Percentiles rank a stretch among this genome's conserved stretches.
These are phyloP conservation scores for Brevipalpus yothersi DNA, from an alignment of 1,140 invertebrate species.

Conservation along the genomic window DNA sequence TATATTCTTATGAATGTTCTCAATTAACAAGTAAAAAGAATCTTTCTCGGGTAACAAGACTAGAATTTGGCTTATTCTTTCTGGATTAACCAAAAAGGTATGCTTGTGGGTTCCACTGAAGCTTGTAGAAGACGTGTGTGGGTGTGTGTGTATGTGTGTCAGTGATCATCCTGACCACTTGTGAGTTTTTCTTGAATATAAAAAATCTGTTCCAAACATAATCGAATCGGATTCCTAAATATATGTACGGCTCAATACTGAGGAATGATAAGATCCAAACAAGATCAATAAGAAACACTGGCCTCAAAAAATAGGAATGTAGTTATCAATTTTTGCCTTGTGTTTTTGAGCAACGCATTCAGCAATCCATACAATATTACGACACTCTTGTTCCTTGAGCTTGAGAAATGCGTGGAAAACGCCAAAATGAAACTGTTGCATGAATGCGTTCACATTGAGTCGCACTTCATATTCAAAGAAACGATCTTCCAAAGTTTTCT, in stretches of 20 bases:
- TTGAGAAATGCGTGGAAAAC: slow-evolving; percentile 98
- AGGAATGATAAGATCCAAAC: not conserved
- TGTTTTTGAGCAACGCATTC: slow-evolving; percentile 98
- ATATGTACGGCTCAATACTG: not conserved
- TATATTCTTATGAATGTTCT: not conserved
- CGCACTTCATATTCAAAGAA: slow-evolving; percentile 97
- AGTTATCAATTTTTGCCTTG: slow-evolving; percentile 97
- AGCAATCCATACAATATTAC: slow-evolving; percentile 98
- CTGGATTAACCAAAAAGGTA: not conserved
- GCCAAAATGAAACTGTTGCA: slow-evolving; percentile 98
- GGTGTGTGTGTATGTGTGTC: no score
- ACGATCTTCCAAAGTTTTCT: slow-evolving; percentile 97
- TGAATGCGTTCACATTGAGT: slow-evolving; percentile 85
- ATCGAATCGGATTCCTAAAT: not conserved
- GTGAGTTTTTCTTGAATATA: no score
- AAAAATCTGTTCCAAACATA: not conserved
- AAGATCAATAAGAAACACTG: not conserved
- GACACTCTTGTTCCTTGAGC: slow-evolving; percentile 95
- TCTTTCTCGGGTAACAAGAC: slow-evolving; percentile 18
- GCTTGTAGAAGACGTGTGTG: no score
- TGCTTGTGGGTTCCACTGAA: no score
- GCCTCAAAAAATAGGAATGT: slow-evolving; percentile 80
- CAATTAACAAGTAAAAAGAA: not conserved
- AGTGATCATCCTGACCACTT: no score
- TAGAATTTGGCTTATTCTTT: not conserved